Percentiles rank a stretch among this genome's conserved stretches.
Evolutionary conservation across 2,888 invertebrate species (phyloP).

Genomic region (Drosophila emarginata): DNA sequence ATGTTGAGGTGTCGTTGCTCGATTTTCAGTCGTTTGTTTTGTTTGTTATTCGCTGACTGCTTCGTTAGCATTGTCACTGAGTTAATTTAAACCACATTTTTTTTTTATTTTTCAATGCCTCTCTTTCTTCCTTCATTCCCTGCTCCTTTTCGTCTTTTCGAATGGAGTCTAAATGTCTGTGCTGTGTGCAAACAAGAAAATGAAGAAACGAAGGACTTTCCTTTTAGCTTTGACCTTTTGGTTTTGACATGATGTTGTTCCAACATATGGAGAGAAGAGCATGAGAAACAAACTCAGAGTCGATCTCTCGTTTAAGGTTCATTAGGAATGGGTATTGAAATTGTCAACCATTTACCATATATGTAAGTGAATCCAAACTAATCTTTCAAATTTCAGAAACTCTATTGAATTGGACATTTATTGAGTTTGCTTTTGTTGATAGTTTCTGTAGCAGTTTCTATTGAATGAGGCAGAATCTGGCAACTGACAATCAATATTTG

Average conservation of each 20-base stretch:
- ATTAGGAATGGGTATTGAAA: conserved; percentile 1
- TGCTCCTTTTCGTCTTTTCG: background rate
- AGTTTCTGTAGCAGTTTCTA: no score
- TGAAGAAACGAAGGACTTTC: conserved; percentile 40
- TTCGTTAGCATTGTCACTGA: conserved; percentile 74
- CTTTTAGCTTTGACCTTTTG: conserved; percentile 42
- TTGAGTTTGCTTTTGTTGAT: background rate
- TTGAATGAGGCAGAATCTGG: no score
- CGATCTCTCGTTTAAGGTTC: background rate
- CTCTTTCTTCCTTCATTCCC: background rate
- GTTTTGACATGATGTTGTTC: conserved; percentile 45
- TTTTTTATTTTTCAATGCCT: conserved; percentile 52
- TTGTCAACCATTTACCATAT: conserved; percentile 3
- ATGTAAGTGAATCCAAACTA: background rate
- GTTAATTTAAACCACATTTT: conserved; percentile 75
- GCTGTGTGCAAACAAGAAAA: background rate
- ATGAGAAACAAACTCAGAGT: conserved; percentile 6
- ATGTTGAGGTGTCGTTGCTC: conserved; percentile 36
- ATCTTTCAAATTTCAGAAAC: background rate
- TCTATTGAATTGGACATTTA: background rate
- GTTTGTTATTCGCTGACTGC: conserved; percentile 68
- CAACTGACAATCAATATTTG: no score
- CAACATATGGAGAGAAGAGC: conserved; percentile 17
- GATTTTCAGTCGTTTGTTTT: conserved; percentile 59
- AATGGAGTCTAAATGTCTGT: conserved; percentile 7